phyloP scores from a whole-genome alignment of 2,797 vertebrate genomes.

The Tamandua tetradactyla region DNA sequence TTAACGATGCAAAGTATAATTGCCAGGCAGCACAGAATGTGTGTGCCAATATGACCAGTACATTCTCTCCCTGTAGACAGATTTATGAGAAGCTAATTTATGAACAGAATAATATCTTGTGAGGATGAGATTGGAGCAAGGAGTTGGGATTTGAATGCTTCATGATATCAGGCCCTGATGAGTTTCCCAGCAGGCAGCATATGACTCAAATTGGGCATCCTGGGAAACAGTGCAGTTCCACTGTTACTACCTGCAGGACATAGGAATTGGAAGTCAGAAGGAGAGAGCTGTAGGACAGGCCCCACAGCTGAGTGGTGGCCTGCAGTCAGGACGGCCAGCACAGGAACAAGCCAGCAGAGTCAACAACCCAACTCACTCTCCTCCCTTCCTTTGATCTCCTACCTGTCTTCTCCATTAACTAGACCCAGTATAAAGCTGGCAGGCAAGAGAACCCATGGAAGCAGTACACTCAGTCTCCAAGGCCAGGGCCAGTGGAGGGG shows the following conservation, averaged over 20 bases:
- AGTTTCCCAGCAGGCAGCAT: background rate
- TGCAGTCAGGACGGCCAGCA: background rate
- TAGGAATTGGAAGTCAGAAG: background rate
- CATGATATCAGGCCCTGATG: background rate
- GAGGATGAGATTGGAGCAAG: background rate
- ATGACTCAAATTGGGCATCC: background rate
- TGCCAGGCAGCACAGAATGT: constrained; percentile 15
- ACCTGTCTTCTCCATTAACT: background rate
- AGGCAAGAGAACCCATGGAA: background rate
- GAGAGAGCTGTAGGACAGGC: background rate
- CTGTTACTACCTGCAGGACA: background rate
- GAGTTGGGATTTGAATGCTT: background rate
- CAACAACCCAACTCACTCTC: background rate
- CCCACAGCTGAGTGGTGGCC: background rate
- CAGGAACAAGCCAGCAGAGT: background rate
- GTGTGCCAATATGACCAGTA: constrained; percentile 13
- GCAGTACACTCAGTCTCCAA: background rate
- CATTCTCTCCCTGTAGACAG: background rate
- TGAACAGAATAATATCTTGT: constrained; percentile 13
- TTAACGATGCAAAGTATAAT: constrained; percentile 51
- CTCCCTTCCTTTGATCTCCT: background rate
- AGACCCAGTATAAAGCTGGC: background rate
- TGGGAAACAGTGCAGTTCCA: background rate
- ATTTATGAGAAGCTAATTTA: constrained; percentile 42
- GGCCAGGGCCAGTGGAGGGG: background rate